phyloP scores from a whole-genome alignment of 37 sponge, comb jelly and placozoan genomes.

The Mnemiopsis leidyi region DNA sequence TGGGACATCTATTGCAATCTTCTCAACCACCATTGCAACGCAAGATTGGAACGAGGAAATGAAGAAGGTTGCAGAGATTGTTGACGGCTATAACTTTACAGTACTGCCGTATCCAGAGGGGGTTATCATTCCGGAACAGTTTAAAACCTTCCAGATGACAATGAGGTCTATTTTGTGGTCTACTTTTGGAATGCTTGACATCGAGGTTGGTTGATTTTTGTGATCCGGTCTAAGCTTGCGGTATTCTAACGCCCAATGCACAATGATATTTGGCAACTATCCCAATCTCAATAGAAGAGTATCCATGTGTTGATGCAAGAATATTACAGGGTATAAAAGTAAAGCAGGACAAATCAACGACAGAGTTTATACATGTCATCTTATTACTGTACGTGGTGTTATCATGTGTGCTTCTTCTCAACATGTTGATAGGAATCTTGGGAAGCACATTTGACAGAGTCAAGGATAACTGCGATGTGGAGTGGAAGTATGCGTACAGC shows the following conservation, averaged over 20 bases:
- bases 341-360: background rate
- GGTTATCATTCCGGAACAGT: background rate
- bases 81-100: background rate
- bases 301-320: too few relatives aligned
- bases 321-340: background rate
- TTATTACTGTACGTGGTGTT: background rate
- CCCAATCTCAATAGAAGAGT: too few relatives aligned
- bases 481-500: constrained; percentile 37
- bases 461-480: constrained; percentile 47
- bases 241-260: too few relatives aligned
- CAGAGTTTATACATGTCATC: background rate
- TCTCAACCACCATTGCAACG: background rate
- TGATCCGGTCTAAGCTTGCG: too few relatives aligned
- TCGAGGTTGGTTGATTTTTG: too few relatives aligned
- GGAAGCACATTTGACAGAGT: constrained; percentile 27
- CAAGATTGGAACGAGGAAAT: background rate
- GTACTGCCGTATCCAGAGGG: background rate
- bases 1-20: constrained; percentile 6
- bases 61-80: background rate
- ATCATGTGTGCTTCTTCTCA: constrained; percentile 4
- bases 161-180: constrained; percentile 38
- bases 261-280: too few relatives aligned
- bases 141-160: background rate
- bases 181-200: constrained; percentile 11
- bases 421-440: constrained; percentile 31